Evolutionary conservation across 2,888 invertebrate genomes (phyloP).

Genomic region (Leptinotarsa juncta): DNA sequence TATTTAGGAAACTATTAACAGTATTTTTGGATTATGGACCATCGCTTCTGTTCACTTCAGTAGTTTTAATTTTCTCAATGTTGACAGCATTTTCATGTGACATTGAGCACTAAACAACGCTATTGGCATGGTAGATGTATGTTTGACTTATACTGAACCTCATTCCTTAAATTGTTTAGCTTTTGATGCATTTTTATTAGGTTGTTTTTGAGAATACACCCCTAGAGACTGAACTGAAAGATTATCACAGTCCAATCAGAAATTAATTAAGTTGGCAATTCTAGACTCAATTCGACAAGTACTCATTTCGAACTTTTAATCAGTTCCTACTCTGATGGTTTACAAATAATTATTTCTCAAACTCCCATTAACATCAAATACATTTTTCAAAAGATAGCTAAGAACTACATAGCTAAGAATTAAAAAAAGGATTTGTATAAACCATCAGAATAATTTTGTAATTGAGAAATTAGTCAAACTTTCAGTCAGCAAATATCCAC

Average conservation of each 20-base stretch:
- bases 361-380: too few species aligned
- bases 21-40: slow-evolving; percentile 44
- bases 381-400: too few species aligned
- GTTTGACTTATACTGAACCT: slow-evolving; percentile 41
- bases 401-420: background rate
- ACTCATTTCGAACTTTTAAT: slow-evolving; percentile 9
- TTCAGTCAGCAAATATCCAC: slow-evolving; percentile 22
- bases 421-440: slow-evolving; percentile 14
- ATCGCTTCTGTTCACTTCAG: slow-evolving; percentile 45
- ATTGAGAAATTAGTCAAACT: slow-evolving; percentile 2
- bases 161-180: slow-evolving; percentile 43
- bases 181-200: slow-evolving; percentile 43
- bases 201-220: slow-evolving; percentile 26
- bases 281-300: slow-evolving; percentile 32
- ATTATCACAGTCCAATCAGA: slow-evolving; percentile 33
- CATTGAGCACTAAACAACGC: slow-evolving; percentile 42
- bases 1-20: slow-evolving; percentile 42
- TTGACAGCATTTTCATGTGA: slow-evolving; percentile 41
- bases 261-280: slow-evolving; percentile 38
- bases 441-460: slow-evolving; percentile 26
- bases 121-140: slow-evolving; percentile 44
- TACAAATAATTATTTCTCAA: background rate
- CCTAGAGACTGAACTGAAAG: slow-evolving; percentile 34
- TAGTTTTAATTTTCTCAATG: slow-evolving; percentile 45
- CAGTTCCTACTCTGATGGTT: slow-evolving; percentile 15